Evolutionary conservation across 2,113 vertebrate species (phyloP), one percentile per base, ranked within the genome.

Genomic region (Drymodes brunneopygia): DNA sequence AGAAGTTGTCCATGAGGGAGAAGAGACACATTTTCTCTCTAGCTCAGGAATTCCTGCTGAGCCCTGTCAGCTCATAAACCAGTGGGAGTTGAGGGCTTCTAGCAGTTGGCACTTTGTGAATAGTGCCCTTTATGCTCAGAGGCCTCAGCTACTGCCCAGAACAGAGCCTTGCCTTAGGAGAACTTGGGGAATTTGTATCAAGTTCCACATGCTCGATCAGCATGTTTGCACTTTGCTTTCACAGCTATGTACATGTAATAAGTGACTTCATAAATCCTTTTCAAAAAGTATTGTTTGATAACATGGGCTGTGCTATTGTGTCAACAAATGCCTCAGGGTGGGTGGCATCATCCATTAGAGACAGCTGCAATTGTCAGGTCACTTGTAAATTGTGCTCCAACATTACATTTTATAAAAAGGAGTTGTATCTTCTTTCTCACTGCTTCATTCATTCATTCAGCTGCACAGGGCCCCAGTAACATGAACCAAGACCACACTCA

Each of bases 41-140:
- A 23, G 44, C 31, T 27, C 40, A 88, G 56, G 67, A 88, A n/a
- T 71, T 88, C 53, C 7, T 57, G 64, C 92, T 92, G 88, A 56
- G 81, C 67, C 82, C 74, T 95, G 75, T 93, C 71, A 62, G 17
- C 56, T 90, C 48, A 15, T 73, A 81, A 80, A 82, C 45, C 51
- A 45, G 79, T 40, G 36, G 88, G 90, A 92, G 75, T 2, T 75
- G 77, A 96, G 88, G 79, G 81, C 67, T 88, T 44, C 44, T 86
- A 75, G 82, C 88, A 83, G 79, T 93, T 96, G 93, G 91, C 73
- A 29, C 82, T 88, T 60, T 50, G 28, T 96, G 86, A 95, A 94
- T 92, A 84, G 93, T 53, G 11, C 51, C 92, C 65, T 95, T 96
- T 78, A 86, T 96, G 53, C 69, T 60, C 27, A 15, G 45, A 61